These are phyloP conservation scores for Hypomesus transpacificus DNA, from an alignment of 2,113 vertebrate species.

Conservation along the genomic window DNA sequence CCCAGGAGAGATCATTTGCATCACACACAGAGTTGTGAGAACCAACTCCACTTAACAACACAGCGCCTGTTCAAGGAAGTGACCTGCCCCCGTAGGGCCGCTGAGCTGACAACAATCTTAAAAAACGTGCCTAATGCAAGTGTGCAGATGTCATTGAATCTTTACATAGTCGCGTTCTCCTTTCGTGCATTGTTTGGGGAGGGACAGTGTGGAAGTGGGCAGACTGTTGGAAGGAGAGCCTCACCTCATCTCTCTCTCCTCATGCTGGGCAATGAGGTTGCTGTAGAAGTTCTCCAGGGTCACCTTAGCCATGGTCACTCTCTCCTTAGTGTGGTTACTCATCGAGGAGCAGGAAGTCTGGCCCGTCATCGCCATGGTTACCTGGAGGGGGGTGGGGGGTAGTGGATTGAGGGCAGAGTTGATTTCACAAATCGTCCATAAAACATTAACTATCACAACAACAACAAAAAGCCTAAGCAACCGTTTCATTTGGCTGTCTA, in stretches of 20 bases:
- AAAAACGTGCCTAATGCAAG: too few species aligned
- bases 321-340: conserved; percentile 98
- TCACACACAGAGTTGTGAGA: too few species aligned
- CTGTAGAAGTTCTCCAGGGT: conserved; percentile 98
- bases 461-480: conserved; percentile 3
- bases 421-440: too few species aligned
- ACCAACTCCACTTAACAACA: neutral
- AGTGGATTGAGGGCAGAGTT: too few species aligned
- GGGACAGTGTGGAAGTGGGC: neutral
- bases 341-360: conserved; percentile 90
- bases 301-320: conserved; percentile 98
- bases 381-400: conserved; percentile 20
- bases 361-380: conserved; percentile 96
- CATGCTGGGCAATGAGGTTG: conserved; percentile 94
- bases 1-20: too few species aligned
- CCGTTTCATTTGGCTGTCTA: neutral
- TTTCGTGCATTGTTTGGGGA: neutral
- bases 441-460: neutral
- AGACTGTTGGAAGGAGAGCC: neutral
- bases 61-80: too few species aligned
- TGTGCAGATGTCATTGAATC: neutral
- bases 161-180: neutral
- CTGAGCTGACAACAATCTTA: too few species aligned
- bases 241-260: conserved; percentile 97
- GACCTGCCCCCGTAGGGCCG: too few species aligned